Base-by-base conservation (phyloP, 2,797 vertebrate species). In the Vultur gryphus region DNA sequence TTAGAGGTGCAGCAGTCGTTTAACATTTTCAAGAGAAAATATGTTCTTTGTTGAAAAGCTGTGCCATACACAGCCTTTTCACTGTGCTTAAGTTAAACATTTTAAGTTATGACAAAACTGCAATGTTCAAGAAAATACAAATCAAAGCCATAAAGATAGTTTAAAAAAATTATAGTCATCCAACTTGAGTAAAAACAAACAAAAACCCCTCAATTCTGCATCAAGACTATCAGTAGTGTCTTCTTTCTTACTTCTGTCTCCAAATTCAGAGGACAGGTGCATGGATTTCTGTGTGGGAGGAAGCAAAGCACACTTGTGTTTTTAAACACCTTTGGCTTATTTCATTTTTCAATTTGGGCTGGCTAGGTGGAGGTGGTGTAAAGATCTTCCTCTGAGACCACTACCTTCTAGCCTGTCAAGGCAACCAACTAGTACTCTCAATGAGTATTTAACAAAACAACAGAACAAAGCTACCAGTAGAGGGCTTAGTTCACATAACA, bases 401-500 rank as follows among this genome's bases (percentile, higher is more conserved):
- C 17, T 26, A 51, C 17, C 57, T 43, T 31, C 21, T 15, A 33
- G 26, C 5, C 33, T 49, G 55, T 15, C 24, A 66, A 48, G 26
- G 25, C 29, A 78, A 69, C 14, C 13, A 61, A 37, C 39, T 16
- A 62, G n/a, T 3, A 29, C 10, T 31, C 13, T 28, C 3, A 46
- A 20, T 1, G 17, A 44, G 24, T 4, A 49, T 41, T 75, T 54
- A 65, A 67, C 10, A 16, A 49, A 49, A 37, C 13, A 86, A 24
- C 16, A 59, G 41, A 92, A 44, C 33, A 73, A 52, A 52, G 29
- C 84, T 51, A 86, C 94, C 96, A 95, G 84, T 2, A 96, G 96
- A 84, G 91, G 96, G 95, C 91, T 92, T 78, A 54, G n/a, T 13
- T 94, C 57, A 19, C 67, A 9, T 10, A 37, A 25, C 19, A 57